A percentile compares a stretch with the other conserved stretches of the same genome.
Evolutionary conservation across 2,113 vertebrate species (phyloP).

Genomic region (Otis tarda): DNA sequence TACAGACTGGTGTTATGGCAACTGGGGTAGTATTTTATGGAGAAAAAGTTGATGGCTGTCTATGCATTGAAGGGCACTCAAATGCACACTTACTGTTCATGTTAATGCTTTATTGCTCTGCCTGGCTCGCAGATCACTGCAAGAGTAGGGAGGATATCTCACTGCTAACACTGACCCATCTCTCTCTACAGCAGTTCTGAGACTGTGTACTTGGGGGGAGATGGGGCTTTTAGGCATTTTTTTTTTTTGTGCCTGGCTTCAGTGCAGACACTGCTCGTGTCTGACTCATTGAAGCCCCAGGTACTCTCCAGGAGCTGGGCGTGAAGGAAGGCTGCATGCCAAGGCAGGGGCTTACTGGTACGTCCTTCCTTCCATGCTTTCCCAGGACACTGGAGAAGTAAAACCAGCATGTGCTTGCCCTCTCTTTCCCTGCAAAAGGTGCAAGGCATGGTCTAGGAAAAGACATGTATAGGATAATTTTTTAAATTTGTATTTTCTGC

Average conservation of each 20-base stretch:
- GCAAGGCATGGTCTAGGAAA: not conserved
- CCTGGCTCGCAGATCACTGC: not conserved
- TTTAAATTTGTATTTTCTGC: not conserved
- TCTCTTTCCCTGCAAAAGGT: not conserved
- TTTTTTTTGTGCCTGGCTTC: not conserved
- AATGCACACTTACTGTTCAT: not conserved
- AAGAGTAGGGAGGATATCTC: not conserved
- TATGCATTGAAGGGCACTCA: not conserved
- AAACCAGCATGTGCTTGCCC: not conserved
- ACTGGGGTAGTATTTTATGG: not conserved
- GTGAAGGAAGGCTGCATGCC: not conserved
- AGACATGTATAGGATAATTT: not conserved
- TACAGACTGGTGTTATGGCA: not conserved
- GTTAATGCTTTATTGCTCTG: not conserved
- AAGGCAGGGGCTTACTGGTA: not conserved
- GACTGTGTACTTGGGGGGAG: not conserved
- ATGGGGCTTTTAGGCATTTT: not conserved
- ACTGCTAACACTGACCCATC: rapidly evolving
- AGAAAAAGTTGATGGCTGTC: rapidly evolving
- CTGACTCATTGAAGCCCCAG: not conserved
- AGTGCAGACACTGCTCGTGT: not conserved
- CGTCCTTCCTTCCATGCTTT: not conserved
- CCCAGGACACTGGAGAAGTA: not conserved
- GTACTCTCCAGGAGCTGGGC: not conserved
- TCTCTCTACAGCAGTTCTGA: not conserved